phyloP scores from a whole-genome alignment of 2,888 invertebrate genomes.

The Apamea anceps region DNA sequence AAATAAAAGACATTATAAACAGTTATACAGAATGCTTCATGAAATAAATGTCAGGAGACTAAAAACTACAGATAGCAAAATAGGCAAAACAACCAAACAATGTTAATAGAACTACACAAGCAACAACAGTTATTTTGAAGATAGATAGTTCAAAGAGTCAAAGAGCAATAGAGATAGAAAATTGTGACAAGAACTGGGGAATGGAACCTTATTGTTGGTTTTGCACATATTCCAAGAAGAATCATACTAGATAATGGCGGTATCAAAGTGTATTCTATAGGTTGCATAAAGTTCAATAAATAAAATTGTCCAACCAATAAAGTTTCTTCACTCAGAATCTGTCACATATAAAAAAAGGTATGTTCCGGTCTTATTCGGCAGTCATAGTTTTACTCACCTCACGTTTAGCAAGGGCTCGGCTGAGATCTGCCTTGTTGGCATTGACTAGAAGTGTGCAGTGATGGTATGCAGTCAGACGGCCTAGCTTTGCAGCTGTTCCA shows the following conservation, averaged over 20 bases:
- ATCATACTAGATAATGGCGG: not conserved
- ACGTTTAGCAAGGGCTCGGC: slow-evolving; percentile 93
- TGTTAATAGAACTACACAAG: slow-evolving; percentile 12
- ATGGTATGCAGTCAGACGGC: slow-evolving; percentile 97
- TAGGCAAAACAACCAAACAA: slow-evolving; percentile 28
- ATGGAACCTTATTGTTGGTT: not conserved
- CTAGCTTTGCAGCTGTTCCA: slow-evolving; percentile 98
- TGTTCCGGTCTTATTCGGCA: slow-evolving; percentile 32
- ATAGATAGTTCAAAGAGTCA: slow-evolving; percentile 10
- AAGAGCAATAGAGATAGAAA: slow-evolving; percentile 15
- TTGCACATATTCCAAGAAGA: not conserved
- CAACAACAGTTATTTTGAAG: slow-evolving; percentile 18
- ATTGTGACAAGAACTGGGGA: slow-evolving; percentile 2
- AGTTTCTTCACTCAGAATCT: not conserved
- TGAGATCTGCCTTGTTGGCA: slow-evolving; percentile 94
- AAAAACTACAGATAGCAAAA: slow-evolving; percentile 20
- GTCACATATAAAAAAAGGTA: not conserved
- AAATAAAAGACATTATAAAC: not conserved
- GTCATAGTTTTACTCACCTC: slow-evolving; percentile 90
- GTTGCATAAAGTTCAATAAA: not conserved
- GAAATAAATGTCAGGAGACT: not conserved
- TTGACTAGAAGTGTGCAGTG: slow-evolving; percentile 98
- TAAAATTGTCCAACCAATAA: not conserved
- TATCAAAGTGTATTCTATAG: not conserved
- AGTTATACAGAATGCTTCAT: not conserved